Conservation (phyloP, 2,888 invertebrate species). For the Steromphala cineraria region DNA sequence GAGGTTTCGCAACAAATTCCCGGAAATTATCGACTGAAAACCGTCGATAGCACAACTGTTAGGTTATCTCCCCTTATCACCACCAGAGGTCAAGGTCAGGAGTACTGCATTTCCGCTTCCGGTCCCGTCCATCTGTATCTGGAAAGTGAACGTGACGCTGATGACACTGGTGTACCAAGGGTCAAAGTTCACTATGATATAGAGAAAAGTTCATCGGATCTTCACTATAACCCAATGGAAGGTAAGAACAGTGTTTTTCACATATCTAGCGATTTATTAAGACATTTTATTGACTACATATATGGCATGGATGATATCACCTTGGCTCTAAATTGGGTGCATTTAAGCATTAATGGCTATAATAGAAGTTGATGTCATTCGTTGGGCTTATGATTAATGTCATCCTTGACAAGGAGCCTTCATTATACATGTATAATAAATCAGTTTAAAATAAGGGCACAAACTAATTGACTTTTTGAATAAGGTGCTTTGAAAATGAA, state of each 20-base stretch:
- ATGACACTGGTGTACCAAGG: conserved; percentile 42
- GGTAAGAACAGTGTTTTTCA: conserved; percentile 37
- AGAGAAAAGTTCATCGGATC: conserved; percentile 27
- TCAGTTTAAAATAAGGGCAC: too few species aligned
- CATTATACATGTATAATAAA: too few species aligned
- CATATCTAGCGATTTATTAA: too few species aligned
- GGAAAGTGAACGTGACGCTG: conserved; percentile 48
- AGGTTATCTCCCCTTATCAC: conserved; percentile 34
- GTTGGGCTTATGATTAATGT: too few species aligned
- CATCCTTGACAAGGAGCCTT: too few species aligned
- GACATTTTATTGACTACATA: too few species aligned
- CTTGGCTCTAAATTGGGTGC: too few species aligned
- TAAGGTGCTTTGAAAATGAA: too few species aligned
- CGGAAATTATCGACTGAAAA: conserved; percentile 10
- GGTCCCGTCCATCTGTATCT: conserved; percentile 49
- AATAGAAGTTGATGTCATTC: too few species aligned
- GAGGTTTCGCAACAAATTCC: neutral
- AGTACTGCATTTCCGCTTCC: conserved; percentile 49
- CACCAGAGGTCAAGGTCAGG: conserved; percentile 41
- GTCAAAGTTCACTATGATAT: conserved; percentile 51
- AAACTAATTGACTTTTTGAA: too few species aligned
- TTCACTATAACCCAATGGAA: conserved; percentile 45
- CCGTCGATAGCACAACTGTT: neutral
- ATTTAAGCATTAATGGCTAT: too few species aligned
- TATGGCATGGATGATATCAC: too few species aligned